Conservation (phyloP, 2,888 invertebrate species). For the Melinaea marsaeus region DNA sequence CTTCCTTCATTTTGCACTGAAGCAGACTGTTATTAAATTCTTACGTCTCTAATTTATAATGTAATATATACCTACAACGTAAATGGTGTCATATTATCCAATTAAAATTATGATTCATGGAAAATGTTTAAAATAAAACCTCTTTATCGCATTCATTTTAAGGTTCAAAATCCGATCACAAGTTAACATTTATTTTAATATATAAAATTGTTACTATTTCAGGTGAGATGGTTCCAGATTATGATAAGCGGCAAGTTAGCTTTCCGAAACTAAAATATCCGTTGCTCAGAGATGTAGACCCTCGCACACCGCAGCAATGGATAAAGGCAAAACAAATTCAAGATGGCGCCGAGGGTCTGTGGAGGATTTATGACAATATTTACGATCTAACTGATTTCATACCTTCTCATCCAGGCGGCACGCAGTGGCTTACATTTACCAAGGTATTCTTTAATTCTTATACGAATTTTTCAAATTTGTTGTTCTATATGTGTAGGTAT, state of each 20-base stretch:
- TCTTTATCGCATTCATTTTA: too few relatives aligned
- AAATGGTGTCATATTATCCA: too few relatives aligned
- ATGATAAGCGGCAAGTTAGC: slow-evolving; percentile 54
- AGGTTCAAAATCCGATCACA: too few relatives aligned
- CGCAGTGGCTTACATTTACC: slow-evolving; percentile 83
- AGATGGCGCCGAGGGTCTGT: slow-evolving; percentile 86
- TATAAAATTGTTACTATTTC: slow-evolving; percentile 1
- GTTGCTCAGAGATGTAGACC: slow-evolving; percentile 55
- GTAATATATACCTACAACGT: too few relatives aligned
- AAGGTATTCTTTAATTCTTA: slow-evolving; percentile 67
- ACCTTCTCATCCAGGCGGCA: slow-evolving; percentile 90
- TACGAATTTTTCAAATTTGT: too few relatives aligned
- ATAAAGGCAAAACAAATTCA: slow-evolving; percentile 80
- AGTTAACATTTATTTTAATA: too few relatives aligned
- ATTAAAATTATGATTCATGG: too few relatives aligned
- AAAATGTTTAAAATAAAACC: too few relatives aligned
- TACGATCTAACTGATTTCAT: slow-evolving; percentile 92
- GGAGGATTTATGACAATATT: slow-evolving; percentile 86
- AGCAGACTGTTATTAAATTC: too few relatives aligned
- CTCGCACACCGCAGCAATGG: slow-evolving; percentile 77
- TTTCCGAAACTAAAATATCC: slow-evolving; percentile 76
- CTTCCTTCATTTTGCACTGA: too few relatives aligned
- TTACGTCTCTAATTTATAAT: too few relatives aligned
- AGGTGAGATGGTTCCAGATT: slow-evolving; percentile 48
- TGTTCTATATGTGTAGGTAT: too few relatives aligned